Evolutionary conservation across 2,797 vertebrate genomes (phyloP), one percentile per base, ranked within the genome.

Genomic region (Craterocephalus amniculus): DNA sequence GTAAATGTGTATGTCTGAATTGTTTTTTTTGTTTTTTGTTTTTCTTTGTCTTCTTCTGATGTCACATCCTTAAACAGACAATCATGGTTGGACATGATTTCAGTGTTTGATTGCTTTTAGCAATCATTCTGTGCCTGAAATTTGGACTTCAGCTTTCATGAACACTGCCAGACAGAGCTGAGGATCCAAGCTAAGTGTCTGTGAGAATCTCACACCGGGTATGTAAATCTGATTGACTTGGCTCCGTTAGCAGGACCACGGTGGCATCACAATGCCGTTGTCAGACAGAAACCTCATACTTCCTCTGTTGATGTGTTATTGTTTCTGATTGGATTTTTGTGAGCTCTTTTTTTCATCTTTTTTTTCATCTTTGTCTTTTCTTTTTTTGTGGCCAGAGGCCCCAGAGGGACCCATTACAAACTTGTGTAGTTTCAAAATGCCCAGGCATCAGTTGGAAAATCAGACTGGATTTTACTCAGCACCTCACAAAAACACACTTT

Each of bases 321-420:
- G 16, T 61, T 81, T 78, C 54, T 76, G 75, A 86, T 72, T 68
- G 48, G 10, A 75, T 80, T 63, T 83, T 43, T 43, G 4, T 43
- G 18, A 20, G 12, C 12, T 38, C 3, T 20, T 67, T n/a, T 61
- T 56, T 20, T 81, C 7, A 79, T 79, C 78, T n/a, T 61, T 56
- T 20, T 81, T 14, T 81, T 79, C 78, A 57, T 70, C 31, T 72
- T 58, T 0, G 18, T 56, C 18, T 81, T 14, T 81, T 77, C 72
- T 61, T 74, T 48, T 73, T 70, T 61, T 68, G 67, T 77, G 72
- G 82, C 64, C 26, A 14, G 67, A 70, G 35, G 67, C 32, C 83
- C 89, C 73, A 31, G 40, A 58, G 79, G 72, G 80, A 78, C 65
- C 78, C 67, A 78, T 85, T 87, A 86, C 78, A 74, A 70, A 77